Percentiles rank a stretch among this genome's conserved stretches.
phyloP scores from a whole-genome alignment of 1,140 invertebrate genomes.

The Maniola jurtina region DNA sequence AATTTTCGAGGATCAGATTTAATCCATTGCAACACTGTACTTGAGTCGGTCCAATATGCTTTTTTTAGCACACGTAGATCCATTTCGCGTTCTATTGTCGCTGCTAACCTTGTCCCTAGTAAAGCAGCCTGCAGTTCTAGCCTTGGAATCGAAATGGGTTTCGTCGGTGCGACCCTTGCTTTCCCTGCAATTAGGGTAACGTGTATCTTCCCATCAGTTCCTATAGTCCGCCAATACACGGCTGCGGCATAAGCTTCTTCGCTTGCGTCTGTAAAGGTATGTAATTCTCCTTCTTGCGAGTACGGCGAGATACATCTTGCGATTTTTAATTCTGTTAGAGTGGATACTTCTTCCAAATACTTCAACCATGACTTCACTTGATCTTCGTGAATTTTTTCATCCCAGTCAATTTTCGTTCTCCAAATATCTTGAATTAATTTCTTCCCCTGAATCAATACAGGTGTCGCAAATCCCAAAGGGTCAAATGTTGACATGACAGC shows the following conservation, averaged over 20 bases:
- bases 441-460: constrained; percentile 13
- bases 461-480: constrained; percentile 27
- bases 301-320: constrained; percentile 20
- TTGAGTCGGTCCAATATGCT: not conserved
- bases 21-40: not conserved
- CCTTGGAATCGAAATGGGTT: constrained; percentile 26
- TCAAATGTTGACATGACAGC: constrained; percentile 36
- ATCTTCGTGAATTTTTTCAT: constrained; percentile 29
- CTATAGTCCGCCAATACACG: constrained; percentile 13
- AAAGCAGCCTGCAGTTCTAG: constrained; percentile 36
- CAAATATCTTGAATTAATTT: constrained; percentile 50
- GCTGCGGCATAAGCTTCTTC: constrained; percentile 31
- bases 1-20: not conserved
- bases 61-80: not conserved
- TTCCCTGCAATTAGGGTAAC: constrained; percentile 25
- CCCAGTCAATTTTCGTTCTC: constrained; percentile 51
- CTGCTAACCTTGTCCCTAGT: constrained; percentile 17
- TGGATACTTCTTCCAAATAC: not conserved
- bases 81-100: not conserved
- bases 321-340: constrained; percentile 1
- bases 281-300: constrained; percentile 30
- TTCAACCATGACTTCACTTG: constrained; percentile 14
- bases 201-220: not conserved
- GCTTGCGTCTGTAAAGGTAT: constrained; percentile 36
- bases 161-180: constrained; percentile 31